Evolutionary conservation across 2,888 invertebrate species (phyloP).

Genomic region (Gymnoscelis rufifasciata): DNA sequence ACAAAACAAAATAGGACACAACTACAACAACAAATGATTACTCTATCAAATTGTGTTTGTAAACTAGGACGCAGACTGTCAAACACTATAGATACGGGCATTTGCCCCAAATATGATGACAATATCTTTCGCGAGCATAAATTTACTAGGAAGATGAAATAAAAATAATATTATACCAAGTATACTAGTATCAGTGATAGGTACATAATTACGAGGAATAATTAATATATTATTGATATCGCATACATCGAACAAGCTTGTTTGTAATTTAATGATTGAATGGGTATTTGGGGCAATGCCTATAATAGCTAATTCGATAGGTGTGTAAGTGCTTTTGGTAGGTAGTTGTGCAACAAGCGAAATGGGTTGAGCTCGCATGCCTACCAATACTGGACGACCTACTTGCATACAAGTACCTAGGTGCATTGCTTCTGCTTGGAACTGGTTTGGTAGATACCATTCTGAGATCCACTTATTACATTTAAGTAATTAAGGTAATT

Average conservation of each 20-base stretch:
- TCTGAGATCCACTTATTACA: slow-evolving; percentile 1
- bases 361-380: slow-evolving; percentile 40
- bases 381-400: slow-evolving; percentile 42
- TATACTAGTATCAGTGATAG: background rate
- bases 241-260: slow-evolving; percentile 17
- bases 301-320: slow-evolving; percentile 44
- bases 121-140: too few species aligned
- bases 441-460: slow-evolving; percentile 22
- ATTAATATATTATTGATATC: background rate
- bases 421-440: slow-evolving; percentile 23
- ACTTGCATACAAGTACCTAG: slow-evolving; percentile 35
- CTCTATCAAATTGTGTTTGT: slow-evolving; percentile 59
- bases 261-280: slow-evolving; percentile 48
- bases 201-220: background rate
- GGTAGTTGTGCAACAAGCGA: too few species aligned
- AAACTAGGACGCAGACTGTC: slow-evolving; percentile 40
- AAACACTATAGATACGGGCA: slow-evolving; percentile 36
- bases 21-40: slow-evolving; percentile 37
- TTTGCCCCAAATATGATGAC: slow-evolving; percentile 27
- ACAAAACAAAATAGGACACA: slow-evolving; percentile 37
- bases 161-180: too few species aligned
- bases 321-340: slow-evolving; percentile 27
- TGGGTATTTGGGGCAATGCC: slow-evolving; percentile 44
- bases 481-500: too few species aligned
- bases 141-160: too few species aligned